A percentile compares a stretch with the other conserved stretches of the same genome.
phyloP scores from a whole-genome alignment of 2,888 invertebrate species.

The Lypha dubia region DNA sequence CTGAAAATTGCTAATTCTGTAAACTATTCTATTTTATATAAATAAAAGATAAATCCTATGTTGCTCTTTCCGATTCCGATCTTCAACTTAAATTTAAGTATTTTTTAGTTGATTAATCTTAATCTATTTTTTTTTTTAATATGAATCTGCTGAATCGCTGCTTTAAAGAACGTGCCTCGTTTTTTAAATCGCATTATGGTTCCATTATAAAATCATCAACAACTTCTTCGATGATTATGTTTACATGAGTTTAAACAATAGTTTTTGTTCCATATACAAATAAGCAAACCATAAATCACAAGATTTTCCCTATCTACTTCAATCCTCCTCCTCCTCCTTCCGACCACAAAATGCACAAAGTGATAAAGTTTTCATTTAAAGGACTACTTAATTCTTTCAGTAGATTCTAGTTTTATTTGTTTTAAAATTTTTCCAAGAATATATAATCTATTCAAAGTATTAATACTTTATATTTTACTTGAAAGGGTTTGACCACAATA shows the following conservation, averaged over 20 bases:
- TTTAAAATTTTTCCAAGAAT: neutral
- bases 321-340: neutral
- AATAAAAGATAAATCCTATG: no score
- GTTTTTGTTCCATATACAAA: neutral
- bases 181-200: conserved; percentile 14
- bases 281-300: conserved; percentile 31
- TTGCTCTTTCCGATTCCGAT: no score
- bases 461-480: no score
- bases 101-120: no score
- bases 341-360: neutral
- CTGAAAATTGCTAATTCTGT: no score
- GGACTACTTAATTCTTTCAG: neutral
- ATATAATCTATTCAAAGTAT: neutral
- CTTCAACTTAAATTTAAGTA: no score
- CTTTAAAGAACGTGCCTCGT: conserved; percentile 1
- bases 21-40: no score
- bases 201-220: conserved; percentile 61
- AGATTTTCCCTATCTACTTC: conserved; percentile 6
- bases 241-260: conserved; percentile 45
- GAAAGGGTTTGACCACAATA: no score
- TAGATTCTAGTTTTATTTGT: neutral
- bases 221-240: conserved; percentile 47
- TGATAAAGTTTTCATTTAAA: conserved; percentile 6
- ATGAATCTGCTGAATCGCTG: no score
- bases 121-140: neutral